Evolutionary conservation across 2,888 invertebrate genomes (phyloP), one percentile per base, ranked within the genome.

Genomic region (Tenthredo mesomela): DNA sequence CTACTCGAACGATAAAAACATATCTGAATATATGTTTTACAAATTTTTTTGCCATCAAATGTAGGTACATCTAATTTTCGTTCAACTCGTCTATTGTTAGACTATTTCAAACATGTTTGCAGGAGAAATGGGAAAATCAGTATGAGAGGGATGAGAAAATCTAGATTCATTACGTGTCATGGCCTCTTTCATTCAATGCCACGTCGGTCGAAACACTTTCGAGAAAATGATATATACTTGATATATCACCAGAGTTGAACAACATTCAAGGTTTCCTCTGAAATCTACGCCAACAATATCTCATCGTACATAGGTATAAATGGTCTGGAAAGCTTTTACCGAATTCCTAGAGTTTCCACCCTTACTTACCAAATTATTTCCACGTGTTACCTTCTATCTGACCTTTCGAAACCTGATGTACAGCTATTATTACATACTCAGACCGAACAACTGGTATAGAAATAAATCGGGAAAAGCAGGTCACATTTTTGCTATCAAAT

Each of bases 301-400:
- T 77, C 77, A 54, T 77, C 33, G 33, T 77, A 33, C 50, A n/a
- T 43, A 15, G 40, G 15, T 77, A 54, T 50, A 37, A 4, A 54
- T 77, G 29, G 50, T 33, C 33, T 18, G 67, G 25, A 73, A 73
- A 73, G 40, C 71, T 73, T n/a, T 29, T 6, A 50, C 25, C 9
- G 33, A 77, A 50, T 77, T 50, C 54, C 33, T 29, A 29, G 77
- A 77, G 54, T 43, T 77, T 54, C 54, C 18, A 54, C n/a, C 54
- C 54, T 10, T 40, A 33, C n/a, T 50, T 33, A 10, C 47, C 50
- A 29, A 50, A 29, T 47, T 50, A 54, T 50, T 33, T 25, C 73
- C 73, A 73, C 40, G 73, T 40, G 43, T 29, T 73, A 47, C 73
- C 25, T 21, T 7, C 33, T 25, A 77, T 77, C 33, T 77, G 50